phyloP scores from a whole-genome alignment of 2,888 invertebrate species.

The Synanthedon andrenaeformis region DNA sequence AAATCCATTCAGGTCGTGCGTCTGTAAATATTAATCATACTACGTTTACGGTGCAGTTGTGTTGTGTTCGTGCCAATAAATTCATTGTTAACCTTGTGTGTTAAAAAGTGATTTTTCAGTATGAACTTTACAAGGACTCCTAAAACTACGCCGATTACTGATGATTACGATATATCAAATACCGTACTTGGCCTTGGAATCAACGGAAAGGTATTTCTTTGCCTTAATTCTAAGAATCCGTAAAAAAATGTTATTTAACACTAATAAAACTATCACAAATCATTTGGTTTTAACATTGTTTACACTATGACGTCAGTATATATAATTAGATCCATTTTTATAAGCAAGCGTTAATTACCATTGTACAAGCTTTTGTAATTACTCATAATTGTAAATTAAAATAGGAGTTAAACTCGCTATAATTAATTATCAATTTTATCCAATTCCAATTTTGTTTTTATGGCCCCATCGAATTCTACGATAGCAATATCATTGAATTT shows the following conservation, averaged over 20 bases:
- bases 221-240: neutral
- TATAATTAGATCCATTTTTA: neutral
- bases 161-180: constrained; percentile 92
- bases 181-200: constrained; percentile 96
- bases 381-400: neutral
- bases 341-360: neutral
- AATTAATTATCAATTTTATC: too few relatives aligned
- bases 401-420: neutral
- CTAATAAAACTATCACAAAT: neutral
- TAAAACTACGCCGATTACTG: constrained; percentile 85
- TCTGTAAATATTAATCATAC: constrained; percentile 5
- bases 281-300: constrained; percentile 11
- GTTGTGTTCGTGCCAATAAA: neutral
- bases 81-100: neutral
- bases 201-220: constrained; percentile 84
- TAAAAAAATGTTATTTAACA: neutral
- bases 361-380: neutral
- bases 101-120: constrained; percentile 10
- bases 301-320: constrained; percentile 24
- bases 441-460: too few relatives aligned
- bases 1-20: constrained; percentile 6
- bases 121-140: constrained; percentile 63
- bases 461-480: too few relatives aligned
- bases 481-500: too few relatives aligned
- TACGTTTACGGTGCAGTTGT: constrained; percentile 5